Base-by-base conservation (phyloP, 2,113 vertebrate genomes). In the Anoplopoma fimbria region DNA sequence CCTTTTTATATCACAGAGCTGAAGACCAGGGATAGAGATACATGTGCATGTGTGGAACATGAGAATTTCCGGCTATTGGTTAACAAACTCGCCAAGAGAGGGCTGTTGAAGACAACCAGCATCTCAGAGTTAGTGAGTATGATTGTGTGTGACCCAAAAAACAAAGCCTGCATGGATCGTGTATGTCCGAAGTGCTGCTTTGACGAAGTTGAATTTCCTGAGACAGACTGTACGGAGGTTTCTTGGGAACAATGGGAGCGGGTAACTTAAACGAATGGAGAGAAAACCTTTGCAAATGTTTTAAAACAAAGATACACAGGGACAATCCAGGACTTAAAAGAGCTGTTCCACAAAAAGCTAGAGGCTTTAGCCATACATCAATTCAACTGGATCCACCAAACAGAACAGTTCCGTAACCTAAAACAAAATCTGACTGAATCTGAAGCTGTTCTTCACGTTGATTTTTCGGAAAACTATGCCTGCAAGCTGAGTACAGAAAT, bases 41-140 rank as follows among this genome's bases (percentile, higher is more conserved):
- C 62, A 64, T 64, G 34, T 63, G 61, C 61, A 63, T 63, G 33
- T 36, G 4, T 64, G 33, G 34, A 64, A 40, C 34, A 64, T 14
- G 21, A 64, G 12, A 40, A 64, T 64, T 6, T 40, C 4, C 4
- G 6, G 1, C 62, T 40, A 25, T 6, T 40, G 17, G 4, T 15
- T 25, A 25, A 64, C 23, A 64, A 62, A 14, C 62, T 64, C 23
- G 1, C 9, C 21, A 40, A 15, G 21, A 64, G 21, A 64, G 36
- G 36, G 36, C 34, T 64, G 23, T 17, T 40, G 13, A 63, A 38
- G 31, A 63, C 65, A 42, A 27, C 12, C 6, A 65, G 38, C 62
- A n/a, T 42, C 63, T 65, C n/a, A 7, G 38, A 65, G n/a, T 38
- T 38, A n/a, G 1, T 40, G 23, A 25, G n/a, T 42, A 42, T 65